Base-by-base conservation (phyloP, 1,140 invertebrate species). In the Phymorhynchus buccinoides region DNA sequence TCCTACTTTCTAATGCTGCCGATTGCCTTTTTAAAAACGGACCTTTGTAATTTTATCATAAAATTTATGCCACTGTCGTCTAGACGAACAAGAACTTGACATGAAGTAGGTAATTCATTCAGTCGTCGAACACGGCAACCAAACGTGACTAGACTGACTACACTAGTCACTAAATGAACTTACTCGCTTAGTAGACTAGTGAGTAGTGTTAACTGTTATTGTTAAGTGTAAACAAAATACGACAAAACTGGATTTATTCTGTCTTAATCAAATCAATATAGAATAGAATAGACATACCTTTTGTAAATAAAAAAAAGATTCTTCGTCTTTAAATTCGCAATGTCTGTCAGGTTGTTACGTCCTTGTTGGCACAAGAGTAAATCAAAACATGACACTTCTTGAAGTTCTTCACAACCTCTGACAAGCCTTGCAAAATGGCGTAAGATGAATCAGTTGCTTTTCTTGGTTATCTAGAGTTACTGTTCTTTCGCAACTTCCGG, bases 361-460 rank as follows among this genome's bases (percentile, higher is more conserved):
- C 30, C 68, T 71, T 3, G 14, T 18, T 71, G 68, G 68, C 68
- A 32, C 18, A 9, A 75, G 27, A 75, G 3, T 41, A 75, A 41
- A 41, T 75, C 35, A 41, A 75, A 75, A 75, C 73, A 75, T 41
- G 37, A 41, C 3, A 75, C 37, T 14, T 27, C n/a, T 14, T 27
- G 27, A 18, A 75, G 7, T 14, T 27, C n/a, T 14, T 27, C 56
- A 62, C 56, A 62, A 62, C 14, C 56, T 27, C 22, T 62, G 56
- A 41, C 37, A 7, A 37, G 41, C 35, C 35, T 41, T 37, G 35
- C 73, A 75, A 75, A 75, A 75, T 75, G 73, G 73, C 73, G 73
- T 41, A 75, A 75, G 2, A 14, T 75, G 18, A 27, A 9, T 27
- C 35, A 75, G 73, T 75, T 37, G 37, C 37, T 39, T 41, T 37